These are phyloP conservation scores for Delia radicum DNA, from an alignment of 1,140 invertebrate species.

Conservation along the genomic window DNA sequence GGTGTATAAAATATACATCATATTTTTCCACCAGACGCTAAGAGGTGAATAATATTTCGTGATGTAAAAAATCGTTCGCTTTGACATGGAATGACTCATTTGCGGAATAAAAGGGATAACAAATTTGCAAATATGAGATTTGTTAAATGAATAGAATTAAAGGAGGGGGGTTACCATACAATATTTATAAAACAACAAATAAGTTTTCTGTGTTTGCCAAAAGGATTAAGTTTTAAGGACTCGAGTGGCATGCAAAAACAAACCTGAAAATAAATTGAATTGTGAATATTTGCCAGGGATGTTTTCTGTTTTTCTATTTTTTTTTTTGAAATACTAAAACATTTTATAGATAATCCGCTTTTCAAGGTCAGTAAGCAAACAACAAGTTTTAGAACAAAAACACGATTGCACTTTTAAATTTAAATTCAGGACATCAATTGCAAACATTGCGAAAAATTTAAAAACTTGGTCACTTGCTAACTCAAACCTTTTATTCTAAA, in stretches of 20 bases:
- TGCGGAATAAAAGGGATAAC: not conserved
- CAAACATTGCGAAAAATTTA: not conserved
- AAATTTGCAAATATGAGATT: not conserved
- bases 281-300: not conserved
- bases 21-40: no score
- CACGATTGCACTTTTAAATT: not conserved
- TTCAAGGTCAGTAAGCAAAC: slow-evolving; percentile 1
- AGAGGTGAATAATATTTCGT: no score
- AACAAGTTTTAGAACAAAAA: not conserved
- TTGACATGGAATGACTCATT: no score
- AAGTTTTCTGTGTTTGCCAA: not conserved
- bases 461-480: not conserved
- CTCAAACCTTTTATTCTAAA: not conserved
- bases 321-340: no score
- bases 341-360: not conserved
- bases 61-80: no score
- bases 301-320: not conserved
- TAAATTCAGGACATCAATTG: not conserved
- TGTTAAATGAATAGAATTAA: not conserved
- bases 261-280: not conserved
- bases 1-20: no score
- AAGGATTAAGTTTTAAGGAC: not conserved
- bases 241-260: not conserved
- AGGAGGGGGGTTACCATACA: not conserved
- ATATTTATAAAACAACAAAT: no score